These are phyloP conservation scores for Callipepla squamata DNA, from an alignment of 2,113 vertebrate genomes.

Conservation along the genomic window DNA sequence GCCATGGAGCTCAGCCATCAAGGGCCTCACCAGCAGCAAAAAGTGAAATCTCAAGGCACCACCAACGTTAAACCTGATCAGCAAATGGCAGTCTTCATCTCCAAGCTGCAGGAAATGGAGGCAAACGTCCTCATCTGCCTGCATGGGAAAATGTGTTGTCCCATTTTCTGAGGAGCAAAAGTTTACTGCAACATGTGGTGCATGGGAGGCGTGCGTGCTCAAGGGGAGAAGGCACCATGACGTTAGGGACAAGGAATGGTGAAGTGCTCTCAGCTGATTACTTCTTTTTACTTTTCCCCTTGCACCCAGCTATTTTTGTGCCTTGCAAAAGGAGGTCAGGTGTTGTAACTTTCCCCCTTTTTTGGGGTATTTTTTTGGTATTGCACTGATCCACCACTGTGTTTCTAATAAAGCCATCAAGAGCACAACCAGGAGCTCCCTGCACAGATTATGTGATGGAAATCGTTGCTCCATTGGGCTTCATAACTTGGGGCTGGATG, in stretches of 20 bases:
- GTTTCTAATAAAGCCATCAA: constrained; percentile 60
- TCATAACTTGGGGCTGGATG: constrained; percentile 30
- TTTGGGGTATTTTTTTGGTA: not conserved
- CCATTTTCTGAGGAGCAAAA: not conserved
- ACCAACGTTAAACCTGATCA: not conserved
- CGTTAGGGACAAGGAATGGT: rapidly evolving
- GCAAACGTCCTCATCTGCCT: not conserved
- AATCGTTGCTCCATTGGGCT: constrained; percentile 24
- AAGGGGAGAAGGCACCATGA: not conserved
- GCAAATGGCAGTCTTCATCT: not conserved
- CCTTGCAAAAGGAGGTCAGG: constrained; percentile 29
- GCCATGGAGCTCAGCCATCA: rapidly evolving
- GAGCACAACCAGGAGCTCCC: constrained; percentile 28
- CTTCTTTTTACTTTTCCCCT: rapidly evolving
- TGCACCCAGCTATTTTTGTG: not conserved
- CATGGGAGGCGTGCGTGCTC: not conserved
- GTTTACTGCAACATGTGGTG: constrained; percentile 54
- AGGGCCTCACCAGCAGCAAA: not conserved
- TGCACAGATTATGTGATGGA: not conserved
- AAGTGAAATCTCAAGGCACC: not conserved
- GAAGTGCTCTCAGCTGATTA: not conserved
- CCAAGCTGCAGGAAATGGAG: rapidly evolving
- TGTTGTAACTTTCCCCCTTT: not conserved
- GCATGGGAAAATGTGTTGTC: not conserved
- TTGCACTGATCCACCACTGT: not conserved